Evolutionary conservation across 1,140 invertebrate genomes (phyloP), one percentile per base, ranked within the genome.

Genomic region (Phthorimaea operculella): DNA sequence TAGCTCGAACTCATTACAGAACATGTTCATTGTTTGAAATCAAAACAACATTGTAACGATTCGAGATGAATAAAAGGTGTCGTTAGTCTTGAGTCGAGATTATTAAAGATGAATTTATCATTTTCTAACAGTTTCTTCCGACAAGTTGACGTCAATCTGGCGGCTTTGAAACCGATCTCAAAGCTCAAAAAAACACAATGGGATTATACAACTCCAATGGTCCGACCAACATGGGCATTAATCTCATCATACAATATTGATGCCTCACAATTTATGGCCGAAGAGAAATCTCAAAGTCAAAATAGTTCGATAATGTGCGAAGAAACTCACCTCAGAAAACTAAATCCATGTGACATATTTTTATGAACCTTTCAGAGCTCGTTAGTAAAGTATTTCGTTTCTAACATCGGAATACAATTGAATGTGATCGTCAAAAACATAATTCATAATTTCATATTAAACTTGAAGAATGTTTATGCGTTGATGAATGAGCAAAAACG

Each of bases 231-330:
- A 84, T 83, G 78, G 78, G 77, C 79, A 85, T 85, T 83, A 79
- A 83, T 77, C 73, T 78, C 71, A 64, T 81, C 79, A 84, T 85
- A 79, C 78, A 85, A 82, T 83, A 83, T 83, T 83, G 79, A 85
- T 85, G 81, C 78, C 65, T 70, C 65, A 58, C 71, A 79, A 83
- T 83, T 84, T 81, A 82, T 84, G 54, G 76, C 70, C 70, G 58
- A 63, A 74, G 60, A 67, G 55, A 62, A 68, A 80, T 77, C 68
- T 74, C 54, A 80, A 79, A 82, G 74, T 80, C 78, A 72, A 80
- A 78, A 74, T 63, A 59, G 57, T 72, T 81, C 81, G 81, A 81
- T 81, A 80, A 81, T 79, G 79, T 82, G 79, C 79, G 78, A 79
- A 82, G 76, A 72, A 68, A 70, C 70, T 72, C 79, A 84, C 79